Evolutionary conservation across 1,140 invertebrate genomes (phyloP).

Genomic region (Halyomorpha halys): DNA sequence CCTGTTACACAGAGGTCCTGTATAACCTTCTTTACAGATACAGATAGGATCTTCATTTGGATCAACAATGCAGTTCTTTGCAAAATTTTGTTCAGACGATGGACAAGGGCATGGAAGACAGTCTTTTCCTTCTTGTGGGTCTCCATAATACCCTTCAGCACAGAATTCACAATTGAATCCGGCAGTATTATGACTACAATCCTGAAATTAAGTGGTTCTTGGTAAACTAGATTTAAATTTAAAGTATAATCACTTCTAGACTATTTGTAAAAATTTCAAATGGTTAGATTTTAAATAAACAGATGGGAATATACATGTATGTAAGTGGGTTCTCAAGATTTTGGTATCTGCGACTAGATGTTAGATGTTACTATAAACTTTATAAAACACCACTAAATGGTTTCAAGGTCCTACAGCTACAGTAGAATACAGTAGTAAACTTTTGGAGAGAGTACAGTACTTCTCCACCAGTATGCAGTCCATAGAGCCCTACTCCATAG

Average conservation of each 20-base stretch:
- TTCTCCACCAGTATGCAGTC: too few species aligned
- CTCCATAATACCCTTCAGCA: constrained; percentile 72
- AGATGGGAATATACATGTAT: too few species aligned
- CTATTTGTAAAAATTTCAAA: too few species aligned
- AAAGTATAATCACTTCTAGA: neutral
- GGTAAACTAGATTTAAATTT: neutral
- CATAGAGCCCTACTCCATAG: too few species aligned
- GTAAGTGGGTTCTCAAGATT: too few species aligned
- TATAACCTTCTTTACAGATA: constrained; percentile 57
- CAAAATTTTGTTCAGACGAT: constrained; percentile 56
- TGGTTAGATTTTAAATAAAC: too few species aligned
- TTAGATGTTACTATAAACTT: too few species aligned
- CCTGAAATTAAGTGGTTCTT: constrained; percentile 42
- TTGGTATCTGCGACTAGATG: too few species aligned
- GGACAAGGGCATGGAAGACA: constrained; percentile 84
- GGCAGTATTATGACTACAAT: constrained; percentile 70
- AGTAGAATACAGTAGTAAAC: too few species aligned
- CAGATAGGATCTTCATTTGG: constrained; percentile 44
- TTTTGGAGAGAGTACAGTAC: too few species aligned
- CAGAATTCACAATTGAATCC: constrained; percentile 67
- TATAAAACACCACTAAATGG: too few species aligned
- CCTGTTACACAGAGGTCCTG: constrained; percentile 50
- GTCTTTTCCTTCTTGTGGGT: constrained; percentile 48
- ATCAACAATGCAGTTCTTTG: constrained; percentile 52
- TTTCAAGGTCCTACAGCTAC: too few species aligned